A percentile compares a stretch with the other conserved stretches of the same genome.
phyloP scores from a whole-genome alignment of 2,113 vertebrate genomes.

The Zapus hudsonius region DNA sequence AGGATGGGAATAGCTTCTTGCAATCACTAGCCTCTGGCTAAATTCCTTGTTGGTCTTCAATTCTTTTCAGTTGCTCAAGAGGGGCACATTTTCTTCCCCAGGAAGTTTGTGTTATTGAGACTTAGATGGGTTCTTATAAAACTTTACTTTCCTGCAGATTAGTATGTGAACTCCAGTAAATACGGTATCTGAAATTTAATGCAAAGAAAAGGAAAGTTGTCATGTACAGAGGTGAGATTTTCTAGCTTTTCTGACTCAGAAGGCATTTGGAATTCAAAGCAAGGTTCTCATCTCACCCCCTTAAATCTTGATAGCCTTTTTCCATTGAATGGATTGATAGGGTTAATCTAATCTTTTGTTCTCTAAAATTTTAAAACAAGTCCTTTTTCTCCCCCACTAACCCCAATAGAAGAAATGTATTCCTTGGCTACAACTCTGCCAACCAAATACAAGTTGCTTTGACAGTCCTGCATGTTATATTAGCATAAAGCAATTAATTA shows the following conservation, averaged over 20 bases:
- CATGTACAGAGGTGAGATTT: conserved; percentile 2
- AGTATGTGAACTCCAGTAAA: not conserved
- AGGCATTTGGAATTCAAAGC: conserved; percentile 20
- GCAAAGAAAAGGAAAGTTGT: not conserved
- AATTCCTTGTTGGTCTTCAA: not conserved
- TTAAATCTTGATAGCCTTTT: not conserved
- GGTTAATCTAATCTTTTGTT: conserved; percentile 17
- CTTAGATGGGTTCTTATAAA: conserved; percentile 23
- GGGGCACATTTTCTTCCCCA: not conserved
- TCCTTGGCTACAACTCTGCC: not conserved
- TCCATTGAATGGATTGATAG: not conserved
- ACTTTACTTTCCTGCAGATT: not conserved
- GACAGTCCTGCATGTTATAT: not conserved
- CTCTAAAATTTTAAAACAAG: conserved; percentile 37
- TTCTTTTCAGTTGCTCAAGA: not conserved
- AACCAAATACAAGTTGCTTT: not conserved
- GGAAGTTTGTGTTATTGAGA: not conserved
- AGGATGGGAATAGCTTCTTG: not conserved
- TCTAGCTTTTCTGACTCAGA: conserved; percentile 8
- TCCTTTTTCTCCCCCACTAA: not conserved
- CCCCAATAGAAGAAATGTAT: not conserved
- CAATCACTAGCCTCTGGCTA: not conserved
- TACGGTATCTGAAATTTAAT: not conserved
- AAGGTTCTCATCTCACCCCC: not conserved
- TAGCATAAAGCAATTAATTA: conserved; percentile 40